Percentiles rank a stretch among this genome's conserved stretches.
Evolutionary conservation across 2,113 vertebrate genomes (phyloP).

Genomic region (Neotoma lepida): DNA sequence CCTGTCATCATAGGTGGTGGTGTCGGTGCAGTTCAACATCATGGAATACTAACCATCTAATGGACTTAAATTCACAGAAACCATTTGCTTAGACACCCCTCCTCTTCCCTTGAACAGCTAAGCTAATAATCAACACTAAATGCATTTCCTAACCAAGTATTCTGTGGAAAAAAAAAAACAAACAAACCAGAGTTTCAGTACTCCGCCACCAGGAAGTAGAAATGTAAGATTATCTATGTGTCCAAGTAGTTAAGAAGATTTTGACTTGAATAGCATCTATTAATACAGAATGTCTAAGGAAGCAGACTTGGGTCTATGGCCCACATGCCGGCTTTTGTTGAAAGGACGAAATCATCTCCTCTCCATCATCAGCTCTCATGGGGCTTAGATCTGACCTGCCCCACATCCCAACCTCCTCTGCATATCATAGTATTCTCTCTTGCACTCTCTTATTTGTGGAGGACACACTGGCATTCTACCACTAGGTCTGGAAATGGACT

Average conservation of each 20-base stretch:
- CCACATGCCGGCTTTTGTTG: neutral
- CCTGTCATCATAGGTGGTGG: neutral
- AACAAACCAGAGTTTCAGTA: neutral
- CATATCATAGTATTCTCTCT: neutral
- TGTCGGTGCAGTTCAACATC: conserved; percentile 9
- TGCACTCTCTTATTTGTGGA: neutral
- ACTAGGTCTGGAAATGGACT: neutral
- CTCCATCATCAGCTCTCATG: neutral
- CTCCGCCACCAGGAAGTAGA: neutral
- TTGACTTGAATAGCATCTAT: conserved; percentile 27
- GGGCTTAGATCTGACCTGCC: neutral
- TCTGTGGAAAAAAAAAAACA: neutral
- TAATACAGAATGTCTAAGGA: neutral
- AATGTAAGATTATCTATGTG: neutral
- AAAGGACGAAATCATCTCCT: neutral
- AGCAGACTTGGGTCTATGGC: neutral
- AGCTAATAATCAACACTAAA: conserved; percentile 12
- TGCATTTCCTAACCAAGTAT: neutral
- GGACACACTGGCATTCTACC: neutral
- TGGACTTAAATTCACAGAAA: neutral
- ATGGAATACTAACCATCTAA: neutral
- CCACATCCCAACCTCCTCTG: neutral
- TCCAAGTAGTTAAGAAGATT: neutral
- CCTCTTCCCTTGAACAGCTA: neutral
- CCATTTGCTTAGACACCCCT: neutral